Evolutionary conservation across 2,113 vertebrate genomes (phyloP), one percentile per base, ranked within the genome.

Genomic region (Geothlypis trichas): DNA sequence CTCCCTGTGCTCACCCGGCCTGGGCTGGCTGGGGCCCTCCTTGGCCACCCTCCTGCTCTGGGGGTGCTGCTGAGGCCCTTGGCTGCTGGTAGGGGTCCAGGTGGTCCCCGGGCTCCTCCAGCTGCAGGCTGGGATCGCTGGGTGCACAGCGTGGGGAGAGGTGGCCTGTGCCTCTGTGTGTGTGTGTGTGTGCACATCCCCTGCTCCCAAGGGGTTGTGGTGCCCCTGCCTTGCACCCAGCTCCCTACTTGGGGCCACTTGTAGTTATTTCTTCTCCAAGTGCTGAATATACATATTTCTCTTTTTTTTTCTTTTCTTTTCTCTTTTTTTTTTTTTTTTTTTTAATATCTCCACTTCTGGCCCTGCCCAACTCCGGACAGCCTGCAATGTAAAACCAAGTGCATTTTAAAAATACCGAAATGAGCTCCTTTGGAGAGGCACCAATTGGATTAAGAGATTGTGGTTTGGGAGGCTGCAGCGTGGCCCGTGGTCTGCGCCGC

Each of bases 341-440:
- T 22, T 23, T 35, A 5, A 7, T 0, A 0, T 6, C 21, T 84
- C 41, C 58, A 12, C 69, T 91, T 85, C 69, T 94, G 88, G 67
- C 75, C 83, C 79, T 96, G 86, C 79, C 92, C 86, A 47, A 47
- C 86, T 84, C 85, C 35, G 15, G 94, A 93, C 96, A 96, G 96
- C 94, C 94, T 95, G 94, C 95, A 94, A 96, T 95, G 96, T 94
- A 95, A 96, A 94, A 95, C 95, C 86, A 96, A 95, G 95, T 95
- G 87, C 95, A 94, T 96, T 97, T 95, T 94, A 95, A 90, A 95
- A 87, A 62, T 91, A 89, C 92, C 8, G 15, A 85, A 78, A 85
- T 19, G 58, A 92, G 92, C 89, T 93, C 42, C 89, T 47, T 42
- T 84, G 93, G 93, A 78, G 67, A 89, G 90, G 84, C 66, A 92